These are phyloP conservation scores for Oscheius myriophilus DNA, from an alignment of 2,888 invertebrate genomes.

Conservation along the genomic window DNA sequence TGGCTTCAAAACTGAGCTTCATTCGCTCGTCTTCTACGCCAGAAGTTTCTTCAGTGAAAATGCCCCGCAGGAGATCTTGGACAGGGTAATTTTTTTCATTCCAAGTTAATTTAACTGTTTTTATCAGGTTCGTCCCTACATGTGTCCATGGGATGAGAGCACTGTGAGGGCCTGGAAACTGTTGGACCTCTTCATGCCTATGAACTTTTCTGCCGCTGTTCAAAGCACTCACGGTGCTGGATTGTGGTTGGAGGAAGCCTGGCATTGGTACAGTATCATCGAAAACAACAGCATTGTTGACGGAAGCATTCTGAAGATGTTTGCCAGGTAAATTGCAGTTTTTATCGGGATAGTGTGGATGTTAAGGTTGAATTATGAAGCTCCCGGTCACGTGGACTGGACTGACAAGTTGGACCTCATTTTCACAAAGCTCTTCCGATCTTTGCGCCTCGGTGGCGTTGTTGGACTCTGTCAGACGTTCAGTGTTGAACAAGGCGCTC, in stretches of 20 bases:
- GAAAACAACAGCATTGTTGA: conserved; percentile 73
- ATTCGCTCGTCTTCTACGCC: conserved; percentile 67
- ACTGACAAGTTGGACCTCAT: conserved; percentile 81
- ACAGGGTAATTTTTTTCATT: conserved; percentile 74
- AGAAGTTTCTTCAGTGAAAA: conserved; percentile 78
- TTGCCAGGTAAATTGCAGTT: conserved; percentile 78
- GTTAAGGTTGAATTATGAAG: conserved; percentile 54
- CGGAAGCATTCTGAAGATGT: conserved; percentile 76
- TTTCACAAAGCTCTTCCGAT: conserved; percentile 73
- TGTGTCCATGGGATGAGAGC: conserved; percentile 80
- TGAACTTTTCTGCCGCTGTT: conserved; percentile 15
- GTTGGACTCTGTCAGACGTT: conserved; percentile 75
- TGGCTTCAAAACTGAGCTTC: conserved; percentile 70
- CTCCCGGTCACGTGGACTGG: conserved; percentile 81
- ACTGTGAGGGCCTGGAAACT: conserved; percentile 75
- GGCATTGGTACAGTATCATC: conserved; percentile 72
- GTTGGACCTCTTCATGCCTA: conserved; percentile 83
- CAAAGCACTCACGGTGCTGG: conserved; percentile 52
- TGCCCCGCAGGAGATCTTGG: conserved; percentile 86
- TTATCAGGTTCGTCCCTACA: conserved; percentile 78
- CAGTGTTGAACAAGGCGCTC: conserved; percentile 45
- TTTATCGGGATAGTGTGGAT: not conserved
- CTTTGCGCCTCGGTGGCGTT: conserved; percentile 46
- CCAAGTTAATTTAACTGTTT: not conserved
- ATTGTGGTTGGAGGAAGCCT: conserved; percentile 74